Percentiles rank a stretch among this genome's conserved stretches.
These are phyloP conservation scores for Stictonetta naevosa DNA, from an alignment of 2,113 vertebrate species.

Conservation along the genomic window DNA sequence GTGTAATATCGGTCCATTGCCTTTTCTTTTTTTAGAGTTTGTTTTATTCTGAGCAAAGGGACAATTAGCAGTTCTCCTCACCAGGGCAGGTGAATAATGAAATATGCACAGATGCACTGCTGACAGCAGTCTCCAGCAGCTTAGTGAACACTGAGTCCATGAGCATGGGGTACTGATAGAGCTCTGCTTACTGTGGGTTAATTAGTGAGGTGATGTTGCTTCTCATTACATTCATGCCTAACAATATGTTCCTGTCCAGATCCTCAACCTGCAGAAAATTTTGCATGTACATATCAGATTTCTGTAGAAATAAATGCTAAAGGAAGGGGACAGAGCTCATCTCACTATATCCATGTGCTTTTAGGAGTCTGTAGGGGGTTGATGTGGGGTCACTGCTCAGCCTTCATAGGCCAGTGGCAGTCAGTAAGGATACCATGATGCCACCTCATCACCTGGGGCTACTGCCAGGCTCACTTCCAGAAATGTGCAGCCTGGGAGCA, in stretches of 20 bases:
- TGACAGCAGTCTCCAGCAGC: not conserved
- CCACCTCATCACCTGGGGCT: not conserved
- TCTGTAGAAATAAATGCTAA: not conserved
- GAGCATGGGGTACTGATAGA: not conserved
- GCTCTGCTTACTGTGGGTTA: not conserved
- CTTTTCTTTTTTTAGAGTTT: not conserved
- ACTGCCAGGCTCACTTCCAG: not conserved
- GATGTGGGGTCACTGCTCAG: fast-evolving
- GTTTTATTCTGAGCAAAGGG: not conserved
- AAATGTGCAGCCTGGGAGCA: not conserved
- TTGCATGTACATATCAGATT: not conserved
- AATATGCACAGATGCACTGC: not conserved
- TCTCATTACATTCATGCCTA: not conserved
- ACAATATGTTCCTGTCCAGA: not conserved
- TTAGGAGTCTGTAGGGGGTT: not conserved
- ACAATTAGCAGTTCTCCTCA: not conserved
- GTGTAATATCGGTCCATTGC: not conserved
- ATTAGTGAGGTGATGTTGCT: not conserved
- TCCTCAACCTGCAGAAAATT: not conserved
- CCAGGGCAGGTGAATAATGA: not conserved
- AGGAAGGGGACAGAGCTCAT: not conserved
- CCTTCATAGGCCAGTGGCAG: not conserved
- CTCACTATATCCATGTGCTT: not conserved
- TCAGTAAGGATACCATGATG: not conserved
- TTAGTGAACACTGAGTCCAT: not conserved